Evolutionary conservation across 2,888 invertebrate genomes (phyloP), one percentile per base, ranked within the genome.

Genomic region (Crossocerus cetratus): DNA sequence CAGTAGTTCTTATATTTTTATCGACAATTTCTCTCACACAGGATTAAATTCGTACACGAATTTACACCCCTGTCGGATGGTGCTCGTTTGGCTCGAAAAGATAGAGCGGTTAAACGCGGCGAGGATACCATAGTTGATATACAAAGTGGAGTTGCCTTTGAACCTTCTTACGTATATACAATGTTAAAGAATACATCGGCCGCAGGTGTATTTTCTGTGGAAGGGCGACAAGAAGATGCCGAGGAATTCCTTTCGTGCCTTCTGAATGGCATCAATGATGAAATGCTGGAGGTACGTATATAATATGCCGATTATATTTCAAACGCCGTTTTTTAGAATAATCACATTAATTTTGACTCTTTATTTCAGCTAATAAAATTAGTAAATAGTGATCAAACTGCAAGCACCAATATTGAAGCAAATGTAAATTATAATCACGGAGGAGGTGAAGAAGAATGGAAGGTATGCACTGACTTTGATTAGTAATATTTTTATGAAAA

Each of bases 211-310:
- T 93, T 93, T 81, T 92, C 94, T 55, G 95, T 96, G 64, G 97
- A 97, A 89, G 98, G 98, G 0, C 92, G 97, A 20, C 99, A 99
- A 90, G 98, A 99, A 89, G 99, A 99, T 91, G 99, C 99, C 0
- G 99, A 99, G 90, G 99, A 99, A 90, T 98, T 99, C 91, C 93
- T 99, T 1, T 96, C 97, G 5, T 97, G 96, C 89, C 92, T 99
- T 75, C 93, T 99, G 22, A 99, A 98, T 91, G 96, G 96, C 23
- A 93, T 99, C 67, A 98, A 98, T 88, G 99, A 99, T 90, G 99
- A 99, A 92, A 98, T 99, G 97, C 93, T 97, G 2, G 97, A 97
- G 92, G 96, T 96, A 85, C 88, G 90, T 70, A 71, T 63, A 66
- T 58, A 23, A 44, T 68, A 42, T 63, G 42, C 45, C 68, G 58